A percentile compares a stretch with the other conserved stretches of the same genome.
Conservation (phyloP, 1,140 invertebrate genomes). For the Harlomillsia oculata region DNA sequence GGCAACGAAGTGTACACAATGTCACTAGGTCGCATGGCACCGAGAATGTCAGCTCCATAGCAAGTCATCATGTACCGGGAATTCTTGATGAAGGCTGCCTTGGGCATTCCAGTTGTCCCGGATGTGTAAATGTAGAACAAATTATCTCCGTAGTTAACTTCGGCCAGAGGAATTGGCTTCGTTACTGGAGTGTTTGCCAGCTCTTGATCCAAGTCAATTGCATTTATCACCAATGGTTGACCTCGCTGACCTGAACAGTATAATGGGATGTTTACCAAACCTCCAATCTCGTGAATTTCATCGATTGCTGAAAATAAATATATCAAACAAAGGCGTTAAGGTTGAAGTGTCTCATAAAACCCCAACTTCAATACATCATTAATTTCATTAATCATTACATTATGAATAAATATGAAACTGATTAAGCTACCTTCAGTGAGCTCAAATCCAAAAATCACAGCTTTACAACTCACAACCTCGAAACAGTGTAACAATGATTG, state of each 20-base stretch:
- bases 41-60: conserved; percentile 53
- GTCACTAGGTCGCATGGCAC: conserved; percentile 52
- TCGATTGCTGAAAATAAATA: conserved; percentile 11
- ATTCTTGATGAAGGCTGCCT: background rate
- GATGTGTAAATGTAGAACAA: conserved; percentile 47
- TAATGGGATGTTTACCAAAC: background rate
- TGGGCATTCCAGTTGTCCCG: conserved; percentile 89
- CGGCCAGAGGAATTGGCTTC: background rate
- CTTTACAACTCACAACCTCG: conserved; percentile 65
- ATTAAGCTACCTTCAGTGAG: conserved; percentile 49
- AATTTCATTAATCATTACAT: background rate
- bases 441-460: conserved; percentile 67
- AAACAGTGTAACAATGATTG: conserved; percentile 72
- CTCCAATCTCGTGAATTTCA: conserved; percentile 11
- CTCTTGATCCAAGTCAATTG: background rate
- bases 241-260: conserved; percentile 8
- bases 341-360: no score
- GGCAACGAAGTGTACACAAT: conserved; percentile 55
- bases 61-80: conserved; percentile 22
- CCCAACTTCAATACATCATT: no score
- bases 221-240: background rate
- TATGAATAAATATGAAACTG: background rate
- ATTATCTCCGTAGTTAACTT: background rate
- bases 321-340: background rate
- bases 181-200: background rate